Conservation (phyloP, 2,113 vertebrate genomes). For the Bucco capensis region DNA sequence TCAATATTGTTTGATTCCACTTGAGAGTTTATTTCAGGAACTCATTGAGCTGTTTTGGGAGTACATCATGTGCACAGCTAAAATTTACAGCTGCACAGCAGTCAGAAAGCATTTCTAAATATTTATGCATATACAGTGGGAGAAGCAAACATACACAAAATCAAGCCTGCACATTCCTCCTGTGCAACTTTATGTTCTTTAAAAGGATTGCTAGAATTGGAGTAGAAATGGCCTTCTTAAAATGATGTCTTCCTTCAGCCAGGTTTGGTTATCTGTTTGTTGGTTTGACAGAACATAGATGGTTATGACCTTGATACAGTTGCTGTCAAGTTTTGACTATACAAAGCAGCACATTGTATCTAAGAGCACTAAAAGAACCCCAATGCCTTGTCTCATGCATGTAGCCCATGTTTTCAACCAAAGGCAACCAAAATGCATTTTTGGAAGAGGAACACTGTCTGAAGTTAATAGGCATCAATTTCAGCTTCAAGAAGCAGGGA, state of each 20-base stretch:
- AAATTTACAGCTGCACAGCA: not conserved
- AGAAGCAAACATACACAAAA: not conserved
- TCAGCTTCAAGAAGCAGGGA: not conserved
- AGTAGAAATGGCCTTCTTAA: not conserved
- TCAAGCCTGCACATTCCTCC: not conserved
- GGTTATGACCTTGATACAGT: not conserved
- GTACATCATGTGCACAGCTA: not conserved
- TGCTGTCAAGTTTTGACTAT: not conserved
- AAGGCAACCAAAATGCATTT: not conserved
- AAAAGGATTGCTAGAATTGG: not conserved
- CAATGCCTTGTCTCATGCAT: not conserved
- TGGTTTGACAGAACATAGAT: not conserved
- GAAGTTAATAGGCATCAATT: not conserved
- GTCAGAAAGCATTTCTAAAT: not conserved
- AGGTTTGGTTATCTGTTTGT: not conserved
- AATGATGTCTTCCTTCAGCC: not conserved
- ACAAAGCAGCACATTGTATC: not conserved
- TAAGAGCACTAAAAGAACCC: no score
- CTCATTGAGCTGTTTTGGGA: not conserved
- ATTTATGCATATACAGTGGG: not conserved
- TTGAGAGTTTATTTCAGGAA: not conserved
- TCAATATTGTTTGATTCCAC: conserved; percentile 9
- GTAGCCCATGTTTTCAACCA: not conserved
- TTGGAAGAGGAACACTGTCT: not conserved
- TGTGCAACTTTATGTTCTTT: not conserved